Base-by-base conservation (phyloP, 2,797 vertebrate species). In the Erethizon dorsatum region DNA sequence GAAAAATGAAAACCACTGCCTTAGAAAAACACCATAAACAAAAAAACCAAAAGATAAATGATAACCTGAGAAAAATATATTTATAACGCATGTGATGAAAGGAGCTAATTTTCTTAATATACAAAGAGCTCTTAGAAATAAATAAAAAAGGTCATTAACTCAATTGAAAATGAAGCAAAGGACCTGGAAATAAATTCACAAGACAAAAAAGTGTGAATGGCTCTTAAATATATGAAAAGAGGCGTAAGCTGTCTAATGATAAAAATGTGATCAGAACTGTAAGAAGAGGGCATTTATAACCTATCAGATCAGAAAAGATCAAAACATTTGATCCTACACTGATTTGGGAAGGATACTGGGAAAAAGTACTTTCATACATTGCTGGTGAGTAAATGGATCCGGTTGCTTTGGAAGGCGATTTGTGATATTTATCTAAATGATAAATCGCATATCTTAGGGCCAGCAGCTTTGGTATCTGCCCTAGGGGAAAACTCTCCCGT, bases 71-170 rank as follows among this genome's bases (percentile, higher is more conserved):
- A 24, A 63, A 91, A 91, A 88, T 50, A 61, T 28, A 88, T 77
- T 69, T 96, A 61, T 31, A 69, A 15, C 26, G 13, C 73, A 9
- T 56, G 24, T 41, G 75, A 56, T 75, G 41, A 88, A 79, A 93
- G 33, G 41, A 90, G 28, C 18, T 79, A n/a, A 77, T 88, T 96
- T 91, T 75, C 77, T 83, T 85, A 12, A 69, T 73, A 82, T 80
- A 33, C 33, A 78, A 88, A 94, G 85, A 97, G 54, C 59, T 96
- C 22, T 94, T 56, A 83, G 88, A 93, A 96, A 94, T 69, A 89
- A 95, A 92, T 15, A 65, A 88, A 85, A 69, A 91, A 17, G 26
- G 45, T 71, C n/a, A 50, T 57, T 87, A 47, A 69, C 73, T 37
- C 94, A 80, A 26, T 86, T 87, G 90, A 95, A 95, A 95, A 57